Evolutionary conservation across 53 echinoderm and acorn worm species (phyloP).

Genomic region (Stichopus horrens): DNA sequence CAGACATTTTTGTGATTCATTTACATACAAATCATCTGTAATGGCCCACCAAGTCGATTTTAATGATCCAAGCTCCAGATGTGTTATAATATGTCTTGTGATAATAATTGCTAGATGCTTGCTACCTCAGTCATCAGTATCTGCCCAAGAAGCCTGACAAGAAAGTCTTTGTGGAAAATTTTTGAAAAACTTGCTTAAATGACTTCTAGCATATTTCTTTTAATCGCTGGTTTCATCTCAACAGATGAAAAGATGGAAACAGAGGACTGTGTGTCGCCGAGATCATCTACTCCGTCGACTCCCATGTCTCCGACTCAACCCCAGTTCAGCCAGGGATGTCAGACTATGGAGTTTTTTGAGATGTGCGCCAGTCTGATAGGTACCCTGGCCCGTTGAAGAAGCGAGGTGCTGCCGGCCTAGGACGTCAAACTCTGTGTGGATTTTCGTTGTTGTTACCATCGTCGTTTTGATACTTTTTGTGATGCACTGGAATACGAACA

Average conservation of each 20-base stretch:
- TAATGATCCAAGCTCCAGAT: no score
- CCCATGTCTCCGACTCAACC: conserved; percentile 71
- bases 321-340: conserved; percentile 61
- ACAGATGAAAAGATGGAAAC: conserved; percentile 80
- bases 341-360: conserved; percentile 99
- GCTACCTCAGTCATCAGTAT: not conserved
- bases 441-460: no score
- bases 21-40: no score
- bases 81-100: no score
- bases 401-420: no score
- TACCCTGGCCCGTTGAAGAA: conserved; percentile 77
- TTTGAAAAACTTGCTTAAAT: not conserved
- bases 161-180: no score
- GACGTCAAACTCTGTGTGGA: no score
- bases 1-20: no score
- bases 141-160: not conserved
- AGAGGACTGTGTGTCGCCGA: conserved; percentile 60
- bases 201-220: not conserved
- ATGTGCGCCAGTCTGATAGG: conserved; percentile 97
- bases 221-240: conserved; percentile 12
- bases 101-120: not conserved
- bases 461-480: no score
- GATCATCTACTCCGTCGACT: conserved; percentile 59
- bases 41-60: no score
- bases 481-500: no score